phyloP scores from a whole-genome alignment of 1,140 invertebrate genomes.

The Uloborus diversus region DNA sequence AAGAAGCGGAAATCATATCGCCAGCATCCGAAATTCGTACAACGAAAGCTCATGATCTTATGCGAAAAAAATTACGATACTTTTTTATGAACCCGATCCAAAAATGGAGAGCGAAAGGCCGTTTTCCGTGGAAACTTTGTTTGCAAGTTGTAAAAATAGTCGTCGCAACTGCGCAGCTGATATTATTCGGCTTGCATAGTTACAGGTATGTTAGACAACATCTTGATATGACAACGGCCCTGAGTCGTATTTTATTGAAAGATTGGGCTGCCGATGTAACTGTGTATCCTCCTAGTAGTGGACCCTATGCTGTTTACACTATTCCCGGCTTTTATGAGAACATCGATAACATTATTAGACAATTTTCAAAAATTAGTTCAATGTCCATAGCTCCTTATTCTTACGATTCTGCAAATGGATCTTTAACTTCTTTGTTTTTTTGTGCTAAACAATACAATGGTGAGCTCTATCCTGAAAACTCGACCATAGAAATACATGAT shows the following conservation, averaged over 20 bases:
- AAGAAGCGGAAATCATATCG: constrained; percentile 32
- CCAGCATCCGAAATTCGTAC: background rate
- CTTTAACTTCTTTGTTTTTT: constrained; percentile 74
- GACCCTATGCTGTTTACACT: constrained; percentile 90
- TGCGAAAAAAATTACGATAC: constrained; percentile 87
- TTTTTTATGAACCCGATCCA: constrained; percentile 99
- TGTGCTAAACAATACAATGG: constrained; percentile 84
- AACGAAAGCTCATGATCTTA: background rate
- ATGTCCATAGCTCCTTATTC: constrained; percentile 87
- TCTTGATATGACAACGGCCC: constrained; percentile 72
- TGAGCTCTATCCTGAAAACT: constrained; percentile 85
- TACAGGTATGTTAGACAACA: constrained; percentile 68
- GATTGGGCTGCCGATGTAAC: constrained; percentile 86
- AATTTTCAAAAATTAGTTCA: constrained; percentile 81
- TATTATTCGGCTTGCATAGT: constrained; percentile 91
- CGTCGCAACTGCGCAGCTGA: constrained; percentile 89
- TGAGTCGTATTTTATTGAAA: constrained; percentile 87
- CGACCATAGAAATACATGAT: constrained; percentile 89
- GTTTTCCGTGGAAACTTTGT: constrained; percentile 95
- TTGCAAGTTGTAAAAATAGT: constrained; percentile 97
- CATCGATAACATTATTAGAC: constrained; percentile 83
- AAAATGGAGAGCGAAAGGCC: constrained; percentile 89
- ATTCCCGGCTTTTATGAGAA: constrained; percentile 83
- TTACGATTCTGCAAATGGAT: constrained; percentile 74
- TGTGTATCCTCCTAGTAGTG: constrained; percentile 90